phyloP scores from a whole-genome alignment of 2,888 invertebrate species.

The Cataglyphis altisquamis region DNA sequence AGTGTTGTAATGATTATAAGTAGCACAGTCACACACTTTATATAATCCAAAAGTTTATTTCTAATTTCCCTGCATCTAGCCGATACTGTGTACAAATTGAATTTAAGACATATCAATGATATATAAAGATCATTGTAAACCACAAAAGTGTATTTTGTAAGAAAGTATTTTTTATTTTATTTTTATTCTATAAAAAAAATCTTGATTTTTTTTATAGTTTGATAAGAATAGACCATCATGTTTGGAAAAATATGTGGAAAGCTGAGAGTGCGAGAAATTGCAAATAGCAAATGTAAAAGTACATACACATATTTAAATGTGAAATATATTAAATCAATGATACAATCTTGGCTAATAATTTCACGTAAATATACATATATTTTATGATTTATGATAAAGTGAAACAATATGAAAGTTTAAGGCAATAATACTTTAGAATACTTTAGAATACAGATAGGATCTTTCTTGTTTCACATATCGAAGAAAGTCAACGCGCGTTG shows the following conservation, averaged over 20 bases:
- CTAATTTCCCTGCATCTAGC: conserved; percentile 12
- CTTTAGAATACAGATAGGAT: conserved; percentile 47
- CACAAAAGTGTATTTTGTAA: not conserved
- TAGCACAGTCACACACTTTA: conserved; percentile 23
- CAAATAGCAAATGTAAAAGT: conserved; percentile 56
- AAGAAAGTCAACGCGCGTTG: conserved; percentile 61
- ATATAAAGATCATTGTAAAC: not conserved
- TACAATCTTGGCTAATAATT: conserved; percentile 15
- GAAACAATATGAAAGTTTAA: conserved; percentile 37
- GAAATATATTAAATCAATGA: not conserved
- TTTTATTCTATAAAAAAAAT: not conserved
- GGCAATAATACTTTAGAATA: conserved; percentile 26
- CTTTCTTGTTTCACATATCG: conserved; percentile 51
- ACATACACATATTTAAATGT: conserved; percentile 32
- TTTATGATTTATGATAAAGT: conserved; percentile 3
- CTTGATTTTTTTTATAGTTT: not conserved
- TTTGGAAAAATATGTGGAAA: conserved; percentile 32
- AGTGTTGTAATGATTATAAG: conserved; percentile 25
- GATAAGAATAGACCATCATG: not conserved
- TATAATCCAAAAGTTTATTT: conserved; percentile 15
- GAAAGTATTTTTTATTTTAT: not conserved
- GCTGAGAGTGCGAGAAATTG: conserved; percentile 70
- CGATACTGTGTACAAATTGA: not conserved
- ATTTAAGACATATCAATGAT: not conserved
- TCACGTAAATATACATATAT: not conserved